Conservation (phyloP, 1,140 invertebrate species). For the Tetragonula clypearis region DNA sequence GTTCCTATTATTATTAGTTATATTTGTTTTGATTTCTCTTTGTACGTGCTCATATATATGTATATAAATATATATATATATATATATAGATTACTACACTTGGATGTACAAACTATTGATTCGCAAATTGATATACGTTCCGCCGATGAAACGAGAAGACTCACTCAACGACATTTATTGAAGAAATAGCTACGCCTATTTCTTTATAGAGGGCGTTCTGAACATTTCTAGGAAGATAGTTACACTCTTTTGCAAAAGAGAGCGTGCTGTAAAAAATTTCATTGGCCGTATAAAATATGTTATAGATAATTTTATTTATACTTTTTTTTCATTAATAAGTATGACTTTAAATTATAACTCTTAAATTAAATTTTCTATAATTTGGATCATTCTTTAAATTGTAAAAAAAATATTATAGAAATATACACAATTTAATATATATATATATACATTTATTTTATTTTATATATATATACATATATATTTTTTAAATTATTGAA, state of each 20-base stretch:
- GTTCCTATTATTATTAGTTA: neutral
- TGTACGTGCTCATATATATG: accelerated
- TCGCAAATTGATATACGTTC: slow-evolving; percentile 24
- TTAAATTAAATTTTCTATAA: no score
- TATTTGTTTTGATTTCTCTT: neutral
- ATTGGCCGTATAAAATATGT: neutral
- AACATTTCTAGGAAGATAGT: neutral
- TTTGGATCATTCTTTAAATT: no score
- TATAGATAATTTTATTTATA: neutral
- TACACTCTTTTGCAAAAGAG: neutral
- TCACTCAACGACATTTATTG: neutral
- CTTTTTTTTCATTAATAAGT: neutral
- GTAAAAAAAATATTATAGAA: no score
- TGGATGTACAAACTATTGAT: slow-evolving; percentile 36
- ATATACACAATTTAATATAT: no score
- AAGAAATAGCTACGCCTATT: neutral
- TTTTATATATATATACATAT: no score
- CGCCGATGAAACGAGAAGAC: slow-evolving; percentile 11
- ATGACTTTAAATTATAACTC: no score
- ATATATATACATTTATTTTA: no score
- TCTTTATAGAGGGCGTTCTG: neutral
- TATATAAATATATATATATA: neutral
- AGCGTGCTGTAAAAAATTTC: neutral
- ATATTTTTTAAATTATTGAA: no score
- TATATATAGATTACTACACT: neutral